phyloP scores from a whole-genome alignment of 2,888 invertebrate species.

The Ditula angustiorana region DNA sequence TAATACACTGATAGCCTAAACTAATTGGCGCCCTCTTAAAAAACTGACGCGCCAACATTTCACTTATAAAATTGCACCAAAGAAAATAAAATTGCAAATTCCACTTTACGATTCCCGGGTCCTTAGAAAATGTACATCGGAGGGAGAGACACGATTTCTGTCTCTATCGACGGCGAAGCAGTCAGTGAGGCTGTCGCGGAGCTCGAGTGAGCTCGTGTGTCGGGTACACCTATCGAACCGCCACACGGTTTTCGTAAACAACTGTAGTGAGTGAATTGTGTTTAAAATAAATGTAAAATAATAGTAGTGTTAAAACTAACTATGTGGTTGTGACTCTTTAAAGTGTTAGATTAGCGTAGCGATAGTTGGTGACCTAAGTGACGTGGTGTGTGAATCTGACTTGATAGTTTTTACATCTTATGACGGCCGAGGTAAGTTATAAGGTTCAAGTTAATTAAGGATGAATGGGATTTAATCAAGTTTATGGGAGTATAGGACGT shows the following conservation, averaged over 20 bases:
- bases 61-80: constrained; percentile 35
- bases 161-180: constrained; percentile 11
- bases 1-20: not conserved
- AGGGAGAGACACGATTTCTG: constrained; percentile 18
- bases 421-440: constrained; percentile 5
- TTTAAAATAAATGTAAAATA: constrained; percentile 10
- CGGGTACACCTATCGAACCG: not conserved
- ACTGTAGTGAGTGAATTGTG: constrained; percentile 28
- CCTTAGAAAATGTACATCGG: constrained; percentile 29
- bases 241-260: constrained; percentile 26
- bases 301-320: constrained; percentile 13
- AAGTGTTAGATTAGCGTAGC: constrained; percentile 23
- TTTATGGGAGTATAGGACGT: not conserved
- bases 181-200: constrained; percentile 18
- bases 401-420: constrained; percentile 8
- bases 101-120: constrained; percentile 33
- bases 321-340: constrained; percentile 34
- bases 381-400: constrained; percentile 7
- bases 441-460: not conserved
- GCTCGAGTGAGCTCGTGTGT: not conserved
- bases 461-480: not conserved
- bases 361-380: constrained; percentile 8
- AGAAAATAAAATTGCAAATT: constrained; percentile 39
- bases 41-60: constrained; percentile 34
- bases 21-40: constrained; percentile 7